Percentiles rank a stretch among this genome's conserved stretches.
phyloP scores from a whole-genome alignment of 2,113 vertebrate species.

The Lagenorhynchus albirostris region DNA sequence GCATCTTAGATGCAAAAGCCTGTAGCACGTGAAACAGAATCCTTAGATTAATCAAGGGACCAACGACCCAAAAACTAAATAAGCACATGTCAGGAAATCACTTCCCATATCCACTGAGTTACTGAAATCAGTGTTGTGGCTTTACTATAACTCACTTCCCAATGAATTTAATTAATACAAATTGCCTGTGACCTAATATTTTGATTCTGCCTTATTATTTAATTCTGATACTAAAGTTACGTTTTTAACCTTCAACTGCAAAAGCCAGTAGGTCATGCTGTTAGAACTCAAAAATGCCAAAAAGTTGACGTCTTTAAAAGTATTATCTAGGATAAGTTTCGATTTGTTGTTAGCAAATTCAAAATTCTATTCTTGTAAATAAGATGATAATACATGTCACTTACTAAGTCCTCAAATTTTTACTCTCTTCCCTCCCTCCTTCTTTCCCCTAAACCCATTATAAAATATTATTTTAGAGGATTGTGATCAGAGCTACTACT shows the following conservation, averaged over 20 bases:
- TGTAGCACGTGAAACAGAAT: neutral
- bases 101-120: neutral
- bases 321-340: neutral
- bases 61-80: neutral
- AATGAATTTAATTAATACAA: neutral
- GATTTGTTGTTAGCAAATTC: neutral
- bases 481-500: conserved; percentile 94
- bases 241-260: neutral
- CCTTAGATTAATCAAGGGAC: neutral
- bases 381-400: neutral
- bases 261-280: neutral
- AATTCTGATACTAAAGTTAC: neutral
- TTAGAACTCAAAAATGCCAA: neutral
- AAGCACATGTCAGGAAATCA: neutral
- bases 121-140: neutral
- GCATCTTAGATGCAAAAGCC: neutral
- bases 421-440: neutral
- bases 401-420: neutral
- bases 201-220: neutral
- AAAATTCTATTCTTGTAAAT: neutral
- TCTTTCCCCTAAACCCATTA: neutral
- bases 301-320: neutral
- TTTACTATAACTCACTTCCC: neutral
- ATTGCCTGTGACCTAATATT: neutral
- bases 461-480: neutral